phyloP scores from a whole-genome alignment of 2,113 vertebrate genomes.

The Agelaius tricolor region DNA sequence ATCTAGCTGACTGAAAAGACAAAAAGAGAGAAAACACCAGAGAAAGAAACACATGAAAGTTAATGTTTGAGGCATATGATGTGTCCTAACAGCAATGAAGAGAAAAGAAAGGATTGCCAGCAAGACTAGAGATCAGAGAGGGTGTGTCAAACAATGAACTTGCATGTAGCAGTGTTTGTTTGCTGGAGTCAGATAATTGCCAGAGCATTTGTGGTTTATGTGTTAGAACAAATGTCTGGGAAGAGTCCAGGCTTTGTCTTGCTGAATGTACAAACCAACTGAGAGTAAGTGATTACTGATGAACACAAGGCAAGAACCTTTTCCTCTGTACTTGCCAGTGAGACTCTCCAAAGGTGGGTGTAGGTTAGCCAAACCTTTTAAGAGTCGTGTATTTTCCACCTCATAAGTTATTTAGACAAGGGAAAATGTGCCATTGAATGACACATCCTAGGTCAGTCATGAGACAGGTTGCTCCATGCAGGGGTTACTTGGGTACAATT shows the following conservation, averaged over 20 bases:
- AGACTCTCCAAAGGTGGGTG: not conserved
- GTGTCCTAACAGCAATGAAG: not conserved
- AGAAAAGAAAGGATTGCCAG: not conserved
- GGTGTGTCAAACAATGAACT: not conserved
- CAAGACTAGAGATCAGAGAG: not conserved
- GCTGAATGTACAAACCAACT: not conserved
- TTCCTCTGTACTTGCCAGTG: not conserved
- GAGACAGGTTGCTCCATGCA: not conserved
- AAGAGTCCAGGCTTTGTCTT: not conserved
- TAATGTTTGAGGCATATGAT: not conserved
- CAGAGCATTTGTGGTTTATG: constrained; percentile 30
- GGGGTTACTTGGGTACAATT: not conserved
- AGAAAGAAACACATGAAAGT: not conserved
- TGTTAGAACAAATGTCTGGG: constrained; percentile 24
- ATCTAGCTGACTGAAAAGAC: not conserved
- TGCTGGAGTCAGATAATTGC: not conserved
- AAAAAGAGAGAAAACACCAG: not conserved
- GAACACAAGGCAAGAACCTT: not conserved
- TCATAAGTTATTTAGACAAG: not conserved
- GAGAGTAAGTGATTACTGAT: not conserved
- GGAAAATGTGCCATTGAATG: not conserved
- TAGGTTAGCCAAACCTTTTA: not conserved
- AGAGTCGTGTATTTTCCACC: not conserved
- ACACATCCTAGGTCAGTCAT: not conserved
- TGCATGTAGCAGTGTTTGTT: not conserved